These are phyloP conservation scores for Nemoura dubitans DNA, from an alignment of 2,888 invertebrate genomes.

Conservation along the genomic window DNA sequence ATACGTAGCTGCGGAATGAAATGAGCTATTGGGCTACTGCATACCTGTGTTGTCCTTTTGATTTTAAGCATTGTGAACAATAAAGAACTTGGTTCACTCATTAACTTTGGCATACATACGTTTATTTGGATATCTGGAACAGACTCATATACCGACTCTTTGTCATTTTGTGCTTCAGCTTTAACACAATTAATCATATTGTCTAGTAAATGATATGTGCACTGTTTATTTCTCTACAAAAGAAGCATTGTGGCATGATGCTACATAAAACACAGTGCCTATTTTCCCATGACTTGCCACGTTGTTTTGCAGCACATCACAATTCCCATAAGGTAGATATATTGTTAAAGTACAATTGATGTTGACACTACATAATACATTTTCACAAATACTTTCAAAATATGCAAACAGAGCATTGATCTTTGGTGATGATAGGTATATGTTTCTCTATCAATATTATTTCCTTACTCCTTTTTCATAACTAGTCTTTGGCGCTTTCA, in stretches of 20 bases:
- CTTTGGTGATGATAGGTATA: not conserved
- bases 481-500: not conserved
- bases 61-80: not conserved
- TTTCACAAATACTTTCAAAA: not conserved
- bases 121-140: not conserved
- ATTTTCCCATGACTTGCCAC: not conserved
- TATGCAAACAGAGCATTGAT: not conserved
- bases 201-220: constrained; percentile 1
- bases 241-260: not conserved
- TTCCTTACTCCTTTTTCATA: not conserved
- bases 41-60: not conserved
- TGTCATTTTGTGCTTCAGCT: constrained; percentile 4
- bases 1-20: not conserved
- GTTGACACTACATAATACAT: too few species aligned
- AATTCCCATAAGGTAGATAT: not conserved
- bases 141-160: not conserved
- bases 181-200: not conserved
- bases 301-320: too few species aligned
- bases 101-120: not conserved
- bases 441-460: not conserved
- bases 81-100: not conserved
- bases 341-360: not conserved
- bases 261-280: not conserved
- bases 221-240: not conserved
- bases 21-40: not conserved